These are phyloP conservation scores for Panulirus ornatus DNA, from an alignment of 1,140 invertebrate species.

Conservation along the genomic window DNA sequence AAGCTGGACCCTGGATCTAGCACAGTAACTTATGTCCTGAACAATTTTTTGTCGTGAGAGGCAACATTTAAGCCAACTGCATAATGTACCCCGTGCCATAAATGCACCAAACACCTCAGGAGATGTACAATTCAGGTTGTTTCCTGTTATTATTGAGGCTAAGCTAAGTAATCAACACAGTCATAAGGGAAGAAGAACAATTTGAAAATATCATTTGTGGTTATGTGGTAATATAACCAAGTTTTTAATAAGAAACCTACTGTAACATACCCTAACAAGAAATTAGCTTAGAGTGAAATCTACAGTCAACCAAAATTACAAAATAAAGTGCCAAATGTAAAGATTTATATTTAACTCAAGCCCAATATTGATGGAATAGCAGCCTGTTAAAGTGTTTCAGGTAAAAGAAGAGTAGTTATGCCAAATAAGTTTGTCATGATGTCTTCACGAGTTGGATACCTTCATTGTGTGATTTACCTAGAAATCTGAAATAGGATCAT, in stretches of 20 bases:
- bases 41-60: background rate
- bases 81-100: slow-evolving; percentile 47
- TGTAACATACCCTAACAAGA: background rate
- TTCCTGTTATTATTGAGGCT: slow-evolving; percentile 18
- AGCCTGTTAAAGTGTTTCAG: slow-evolving; percentile 20
- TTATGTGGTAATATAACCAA: background rate
- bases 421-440: slow-evolving; percentile 48
- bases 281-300: background rate
- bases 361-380: slow-evolving; percentile 18
- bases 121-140: slow-evolving; percentile 44
- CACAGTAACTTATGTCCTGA: slow-evolving; percentile 9
- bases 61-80: background rate
- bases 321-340: slow-evolving; percentile 12
- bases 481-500: background rate
- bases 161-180: slow-evolving; percentile 1
- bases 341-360: background rate
- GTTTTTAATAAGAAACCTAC: background rate
- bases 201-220: background rate
- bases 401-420: slow-evolving; percentile 32
- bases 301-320: background rate
- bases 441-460: slow-evolving; percentile 32
- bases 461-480: slow-evolving; percentile 16
- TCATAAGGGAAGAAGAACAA: background rate
- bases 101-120: slow-evolving; percentile 52
- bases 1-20: slow-evolving; percentile 9